Evolutionary conservation across 2,888 invertebrate species (phyloP), one percentile per base, ranked within the genome.

Genomic region (Lasius platythorax): DNA sequence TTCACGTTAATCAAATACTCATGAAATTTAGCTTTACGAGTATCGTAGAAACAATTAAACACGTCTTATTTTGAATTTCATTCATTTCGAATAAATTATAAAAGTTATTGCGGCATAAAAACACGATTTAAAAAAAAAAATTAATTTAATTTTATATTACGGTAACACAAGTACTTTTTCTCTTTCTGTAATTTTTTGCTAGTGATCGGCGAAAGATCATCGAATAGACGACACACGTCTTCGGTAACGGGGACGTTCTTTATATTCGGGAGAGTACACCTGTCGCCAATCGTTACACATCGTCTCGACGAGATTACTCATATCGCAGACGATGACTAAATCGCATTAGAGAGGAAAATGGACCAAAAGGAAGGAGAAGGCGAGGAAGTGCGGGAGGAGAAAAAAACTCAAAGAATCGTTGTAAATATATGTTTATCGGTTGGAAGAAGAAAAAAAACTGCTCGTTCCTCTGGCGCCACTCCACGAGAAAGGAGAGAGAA

Each of bases 361-460:
- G n/a, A 46, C n/a, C 28, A 33, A 73, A 28, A 6, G 28, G 28
- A 33, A 56, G 46, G 37, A 63, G 40, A 66, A 30, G 23, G 43
- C 33, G 18, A 56, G 56, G 53, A 28, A 23, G 23, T 15, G 72
- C 23, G 33, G 72, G 56, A 79, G 68, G 23, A 23, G 40, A 37
- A 50, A n/a, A 50, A n/a, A 53, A 18, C 50, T 53, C 15, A 73
- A 83, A 66, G 67, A 73, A 72, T 82, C 64, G 40, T 73, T 63
- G 23, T 58, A 83, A 74, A 88, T 89, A 53, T 53, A 90, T 89
- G 90, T 90, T 90, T 90, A 90, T 90, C 76, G 87, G 88, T 87
- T 73, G 82, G 46, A 61, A 61, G 82, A 87, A 89, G 86, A 90
- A 90, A 89, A 90, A 90, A 89, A 90, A 90, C 89, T 86, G 82